A percentile compares a stretch with the other conserved stretches of the same genome.
phyloP scores from a whole-genome alignment of 2,888 invertebrate species.

The Agriopis aurantiaria region DNA sequence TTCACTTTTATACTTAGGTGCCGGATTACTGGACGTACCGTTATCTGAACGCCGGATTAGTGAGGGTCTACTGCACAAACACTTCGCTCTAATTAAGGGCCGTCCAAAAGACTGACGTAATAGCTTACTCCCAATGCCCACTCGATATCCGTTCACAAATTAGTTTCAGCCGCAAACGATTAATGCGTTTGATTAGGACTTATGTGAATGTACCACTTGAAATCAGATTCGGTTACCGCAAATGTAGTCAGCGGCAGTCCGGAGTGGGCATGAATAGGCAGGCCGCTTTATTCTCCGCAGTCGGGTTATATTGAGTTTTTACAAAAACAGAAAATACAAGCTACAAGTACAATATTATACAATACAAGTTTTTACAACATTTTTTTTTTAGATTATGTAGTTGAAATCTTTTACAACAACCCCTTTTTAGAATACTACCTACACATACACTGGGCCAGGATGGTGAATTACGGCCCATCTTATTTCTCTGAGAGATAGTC shows the following conservation, averaged over 20 bases:
- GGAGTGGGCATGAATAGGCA: neutral
- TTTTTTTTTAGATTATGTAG: no score
- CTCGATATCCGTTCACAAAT: slow-evolving; percentile 62
- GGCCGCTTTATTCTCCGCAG: neutral
- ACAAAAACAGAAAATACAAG: no score
- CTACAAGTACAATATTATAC: no score
- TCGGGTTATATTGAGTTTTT: neutral
- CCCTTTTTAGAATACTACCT: neutral
- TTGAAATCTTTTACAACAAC: neutral
- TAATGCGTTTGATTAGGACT: slow-evolving; percentile 50
- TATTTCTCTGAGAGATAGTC: no score
- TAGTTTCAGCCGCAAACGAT: slow-evolving; percentile 57
- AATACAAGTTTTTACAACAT: neutral
- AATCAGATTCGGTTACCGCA: slow-evolving; percentile 26
- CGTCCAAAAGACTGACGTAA: slow-evolving; percentile 51
- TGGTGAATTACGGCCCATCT: no score
- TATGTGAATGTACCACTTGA: slow-evolving; percentile 21
- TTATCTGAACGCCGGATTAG: neutral
- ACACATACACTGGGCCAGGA: no score
- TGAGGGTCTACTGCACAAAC: neutral
- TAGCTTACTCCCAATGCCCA: slow-evolving; percentile 50
- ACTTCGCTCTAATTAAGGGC: slow-evolving; percentile 53
- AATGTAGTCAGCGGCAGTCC: slow-evolving; percentile 20
- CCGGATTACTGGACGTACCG: no score
- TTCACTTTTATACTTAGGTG: no score